phyloP scores from a whole-genome alignment of 2,113 vertebrate species.

The Muscicapa adusta region DNA sequence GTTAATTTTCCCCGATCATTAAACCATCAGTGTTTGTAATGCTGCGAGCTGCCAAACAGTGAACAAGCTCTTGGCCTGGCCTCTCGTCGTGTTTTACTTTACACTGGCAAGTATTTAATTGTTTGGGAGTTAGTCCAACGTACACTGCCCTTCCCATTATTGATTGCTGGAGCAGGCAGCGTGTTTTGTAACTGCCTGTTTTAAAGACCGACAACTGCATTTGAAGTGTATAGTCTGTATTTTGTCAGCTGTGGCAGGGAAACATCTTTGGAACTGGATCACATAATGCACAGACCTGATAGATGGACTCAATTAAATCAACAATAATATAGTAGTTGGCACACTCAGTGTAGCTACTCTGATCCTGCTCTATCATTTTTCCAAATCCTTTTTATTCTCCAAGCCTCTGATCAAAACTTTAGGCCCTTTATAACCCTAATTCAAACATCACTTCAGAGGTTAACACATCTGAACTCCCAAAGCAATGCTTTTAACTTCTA shows the following conservation, averaged over 20 bases:
- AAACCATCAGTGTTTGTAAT: slow-evolving; percentile 48
- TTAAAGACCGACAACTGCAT: slow-evolving; percentile 47
- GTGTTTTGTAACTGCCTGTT: slow-evolving; percentile 51
- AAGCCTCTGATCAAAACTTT: slow-evolving; percentile 69
- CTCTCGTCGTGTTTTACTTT: slow-evolving; percentile 29
- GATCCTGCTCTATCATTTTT: slow-evolving; percentile 58
- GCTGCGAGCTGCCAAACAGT: slow-evolving; percentile 48
- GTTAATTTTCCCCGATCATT: slow-evolving; percentile 41
- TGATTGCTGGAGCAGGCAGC: slow-evolving; percentile 56
- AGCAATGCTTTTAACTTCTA: slow-evolving; percentile 83
- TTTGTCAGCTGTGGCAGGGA: slow-evolving; percentile 63
- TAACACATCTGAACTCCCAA: slow-evolving; percentile 75
- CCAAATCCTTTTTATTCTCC: slow-evolving; percentile 27
- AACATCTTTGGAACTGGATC: slow-evolving; percentile 53
- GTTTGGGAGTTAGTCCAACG: slow-evolving; percentile 56
- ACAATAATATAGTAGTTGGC: slow-evolving; percentile 63
- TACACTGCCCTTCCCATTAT: slow-evolving; percentile 61
- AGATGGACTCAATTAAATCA: slow-evolving; percentile 66
- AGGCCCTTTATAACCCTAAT: slow-evolving; percentile 71
- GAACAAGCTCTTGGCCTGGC: slow-evolving; percentile 44
- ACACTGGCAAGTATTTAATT: slow-evolving; percentile 61
- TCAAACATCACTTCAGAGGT: slow-evolving; percentile 81
- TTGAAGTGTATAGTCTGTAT: slow-evolving; percentile 62
- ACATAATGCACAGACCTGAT: slow-evolving; percentile 57
- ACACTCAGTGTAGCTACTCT: slow-evolving; percentile 62